These are phyloP conservation scores for Salvator merianae DNA, from an alignment of 2,113 vertebrate species.

Conservation along the genomic window DNA sequence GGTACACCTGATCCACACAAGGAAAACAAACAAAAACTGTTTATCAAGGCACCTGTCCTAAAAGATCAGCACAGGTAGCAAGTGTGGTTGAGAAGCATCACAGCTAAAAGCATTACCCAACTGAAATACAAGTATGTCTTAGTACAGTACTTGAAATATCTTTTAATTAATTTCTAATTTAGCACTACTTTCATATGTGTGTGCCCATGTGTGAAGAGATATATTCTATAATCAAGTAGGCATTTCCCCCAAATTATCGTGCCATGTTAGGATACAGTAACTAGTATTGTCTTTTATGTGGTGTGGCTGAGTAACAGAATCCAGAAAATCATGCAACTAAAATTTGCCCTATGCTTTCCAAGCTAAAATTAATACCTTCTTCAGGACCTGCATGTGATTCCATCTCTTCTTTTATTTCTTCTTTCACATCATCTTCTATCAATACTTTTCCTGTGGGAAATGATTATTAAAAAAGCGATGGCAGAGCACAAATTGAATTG, in stretches of 20 bases:
- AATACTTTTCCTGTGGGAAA: conserved; percentile 84
- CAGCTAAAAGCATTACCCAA: neutral
- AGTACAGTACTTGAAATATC: neutral
- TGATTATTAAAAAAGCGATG: conserved; percentile 18
- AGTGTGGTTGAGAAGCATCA: neutral
- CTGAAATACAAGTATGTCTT: neutral
- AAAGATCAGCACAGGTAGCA: neutral
- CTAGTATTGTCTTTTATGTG: neutral
- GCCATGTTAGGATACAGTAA: neutral
- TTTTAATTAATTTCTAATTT: neutral
- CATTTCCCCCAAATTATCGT: neutral
- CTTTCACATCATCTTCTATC: conserved; percentile 88
- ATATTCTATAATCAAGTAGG: neutral
- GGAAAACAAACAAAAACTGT: neutral
- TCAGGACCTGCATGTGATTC: conserved; percentile 86
- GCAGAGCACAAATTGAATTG: neutral
- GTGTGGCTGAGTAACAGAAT: neutral
- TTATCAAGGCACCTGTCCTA: neutral
- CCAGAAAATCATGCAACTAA: neutral
- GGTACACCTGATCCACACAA: neutral
- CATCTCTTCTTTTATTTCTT: conserved; percentile 91
- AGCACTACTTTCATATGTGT: too few species aligned
- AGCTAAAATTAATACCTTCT: conserved; percentile 79
- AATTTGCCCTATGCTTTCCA: too few species aligned
- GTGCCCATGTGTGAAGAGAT: neutral